Base-by-base conservation (phyloP, 2,113 vertebrate genomes). In the Silurus asotus region DNA sequence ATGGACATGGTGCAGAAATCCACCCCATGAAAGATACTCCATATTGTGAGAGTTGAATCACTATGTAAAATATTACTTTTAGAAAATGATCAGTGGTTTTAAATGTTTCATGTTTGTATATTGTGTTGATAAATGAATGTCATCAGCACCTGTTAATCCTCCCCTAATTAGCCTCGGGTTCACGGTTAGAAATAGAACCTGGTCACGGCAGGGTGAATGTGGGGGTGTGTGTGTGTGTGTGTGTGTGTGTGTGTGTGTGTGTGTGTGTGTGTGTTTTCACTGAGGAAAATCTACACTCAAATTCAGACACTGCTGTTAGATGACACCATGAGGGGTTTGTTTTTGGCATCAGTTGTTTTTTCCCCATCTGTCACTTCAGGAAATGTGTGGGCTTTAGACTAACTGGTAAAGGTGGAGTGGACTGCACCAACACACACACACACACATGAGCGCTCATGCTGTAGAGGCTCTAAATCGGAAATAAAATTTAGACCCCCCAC, bases 401-500 rank as follows among this genome's bases (percentile, higher is more conserved):
- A 67, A 49, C 81, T 17, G 15, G 45, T 74, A 53, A 75, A 13
- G n/a, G n/a, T 78, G 17, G 8, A 62, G n/a, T 55, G 3, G 37
- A 17, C 11, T 3, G 48, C 45, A n/a, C 19, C 45, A 8, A 59
- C 84, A 25, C 45, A 74, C 80, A 51, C 8, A 67, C 86, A 17
- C 1, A 51, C 8, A 67, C 86, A 17, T 0, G 20, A 17, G 62
- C 37, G 56, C 37, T 79, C 67, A 72, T 49, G 25, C 83, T 20
- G 74, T 72, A 45, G 51, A 20, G 17, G 81, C 70, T 72, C 82
- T 62, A 89, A 70, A 85, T 88, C 72, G 88, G 49, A 64, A 89
- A 80, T 93, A 90, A 88, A 92, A 90, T 92, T 87, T 89, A 83
- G 90, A 88, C 87, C 84, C 86, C 88, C 89, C 77, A 48, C 0